Evolutionary conservation across 1,140 invertebrate species (phyloP).

Genomic region (Coenobita brevimanus): DNA sequence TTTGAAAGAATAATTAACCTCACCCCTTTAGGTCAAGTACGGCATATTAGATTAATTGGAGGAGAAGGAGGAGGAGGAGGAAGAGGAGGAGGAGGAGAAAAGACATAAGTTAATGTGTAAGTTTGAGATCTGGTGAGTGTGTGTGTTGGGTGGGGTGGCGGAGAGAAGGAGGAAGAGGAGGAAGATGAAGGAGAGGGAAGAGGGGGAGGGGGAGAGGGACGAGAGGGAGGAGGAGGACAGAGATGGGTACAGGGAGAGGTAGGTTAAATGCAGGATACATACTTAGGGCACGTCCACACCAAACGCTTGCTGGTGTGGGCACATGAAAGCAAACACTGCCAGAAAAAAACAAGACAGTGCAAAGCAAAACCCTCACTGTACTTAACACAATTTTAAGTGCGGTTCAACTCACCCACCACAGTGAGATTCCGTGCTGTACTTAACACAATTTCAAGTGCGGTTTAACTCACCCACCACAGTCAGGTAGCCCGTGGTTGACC

Average conservation of each 20-base stretch:
- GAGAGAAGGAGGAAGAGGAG: neutral
- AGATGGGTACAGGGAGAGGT: neutral
- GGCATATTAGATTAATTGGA: neutral
- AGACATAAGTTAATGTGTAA: neutral
- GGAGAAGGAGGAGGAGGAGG: neutral
- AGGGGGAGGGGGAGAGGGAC: neutral
- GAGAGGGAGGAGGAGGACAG: neutral
- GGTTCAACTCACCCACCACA: slow-evolving; percentile 59
- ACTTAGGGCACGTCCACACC: too few species aligned
- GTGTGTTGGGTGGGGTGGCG: neutral
- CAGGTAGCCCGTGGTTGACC: slow-evolving; percentile 39
- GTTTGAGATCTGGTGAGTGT: neutral
- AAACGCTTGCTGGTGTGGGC: too few species aligned
- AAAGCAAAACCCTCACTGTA: too few species aligned
- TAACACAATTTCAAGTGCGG: too few species aligned
- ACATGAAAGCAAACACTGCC: too few species aligned
- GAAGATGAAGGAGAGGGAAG: neutral
- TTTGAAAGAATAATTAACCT: neutral
- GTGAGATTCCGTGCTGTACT: too few species aligned
- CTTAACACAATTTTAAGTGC: too few species aligned
- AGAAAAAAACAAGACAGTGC: too few species aligned
- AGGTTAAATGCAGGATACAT: neutral
- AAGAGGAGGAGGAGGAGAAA: neutral
- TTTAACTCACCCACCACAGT: slow-evolving; percentile 56
- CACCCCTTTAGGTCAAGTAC: neutral